These are phyloP conservation scores for Spodoptera frugiperda DNA, from an alignment of 1,140 invertebrate genomes.

Conservation along the genomic window DNA sequence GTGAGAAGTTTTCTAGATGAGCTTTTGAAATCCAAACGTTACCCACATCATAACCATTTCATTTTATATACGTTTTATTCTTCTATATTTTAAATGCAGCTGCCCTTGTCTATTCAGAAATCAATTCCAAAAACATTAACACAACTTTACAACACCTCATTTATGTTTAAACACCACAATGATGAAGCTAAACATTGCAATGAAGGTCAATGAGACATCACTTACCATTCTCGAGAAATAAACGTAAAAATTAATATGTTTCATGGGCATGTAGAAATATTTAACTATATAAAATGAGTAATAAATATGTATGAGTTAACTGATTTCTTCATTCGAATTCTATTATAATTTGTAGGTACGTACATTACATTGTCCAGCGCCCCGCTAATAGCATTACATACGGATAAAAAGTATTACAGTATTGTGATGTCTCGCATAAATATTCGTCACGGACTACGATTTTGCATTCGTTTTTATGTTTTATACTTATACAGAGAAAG, in stretches of 20 bases:
- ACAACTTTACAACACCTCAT: no score
- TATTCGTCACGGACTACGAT: constrained; percentile 70
- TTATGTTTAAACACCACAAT: no score
- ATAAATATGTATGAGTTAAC: constrained; percentile 14
- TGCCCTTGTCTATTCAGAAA: no score
- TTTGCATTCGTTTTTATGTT: constrained; percentile 63
- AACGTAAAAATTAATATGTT: background rate
- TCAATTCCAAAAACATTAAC: no score
- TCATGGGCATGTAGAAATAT: background rate
- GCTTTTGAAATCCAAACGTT: no score
- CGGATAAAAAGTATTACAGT: constrained; percentile 38
- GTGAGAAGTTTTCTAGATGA: no score
- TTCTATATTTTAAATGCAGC: no score
- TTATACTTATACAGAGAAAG: constrained; percentile 72
- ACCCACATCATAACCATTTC: no score
- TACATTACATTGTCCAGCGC: constrained; percentile 32
- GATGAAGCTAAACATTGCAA: no score
- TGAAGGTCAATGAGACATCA: background rate
- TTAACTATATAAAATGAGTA: background rate
- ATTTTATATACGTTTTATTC: no score
- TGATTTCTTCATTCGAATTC: background rate
- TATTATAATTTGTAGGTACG: constrained; percentile 10
- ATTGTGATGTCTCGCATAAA: constrained; percentile 58
- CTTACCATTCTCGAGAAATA: background rate
- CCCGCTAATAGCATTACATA: constrained; percentile 15